Evolutionary conservation across 2,113 vertebrate genomes (phyloP).

Genomic region (Brienomyrus longianalis): DNA sequence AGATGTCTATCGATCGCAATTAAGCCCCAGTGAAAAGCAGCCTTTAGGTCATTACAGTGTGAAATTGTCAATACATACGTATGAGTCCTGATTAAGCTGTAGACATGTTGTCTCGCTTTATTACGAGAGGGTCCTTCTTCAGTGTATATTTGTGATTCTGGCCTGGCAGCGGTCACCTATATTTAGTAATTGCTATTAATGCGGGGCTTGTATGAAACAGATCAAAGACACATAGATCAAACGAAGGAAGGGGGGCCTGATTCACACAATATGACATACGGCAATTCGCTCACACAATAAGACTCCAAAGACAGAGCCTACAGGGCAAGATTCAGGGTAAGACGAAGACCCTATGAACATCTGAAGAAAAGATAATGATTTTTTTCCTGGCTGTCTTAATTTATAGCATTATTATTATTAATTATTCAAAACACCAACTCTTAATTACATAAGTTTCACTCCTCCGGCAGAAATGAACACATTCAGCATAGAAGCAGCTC

Average conservation of each 20-base stretch:
- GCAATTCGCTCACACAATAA: neutral
- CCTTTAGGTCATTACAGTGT: constrained; percentile 39
- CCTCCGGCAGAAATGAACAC: neutral
- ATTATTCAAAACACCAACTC: constrained; percentile 9
- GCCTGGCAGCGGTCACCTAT: neutral
- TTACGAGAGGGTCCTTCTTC: neutral
- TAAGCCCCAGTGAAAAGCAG: constrained; percentile 55
- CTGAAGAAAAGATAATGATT: neutral
- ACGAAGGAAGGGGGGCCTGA: neutral
- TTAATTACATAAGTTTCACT: neutral
- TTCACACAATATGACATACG: neutral
- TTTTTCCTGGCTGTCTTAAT: neutral
- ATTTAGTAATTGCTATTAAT: neutral
- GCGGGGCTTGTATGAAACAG: neutral
- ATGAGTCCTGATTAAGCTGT: constrained; percentile 32
- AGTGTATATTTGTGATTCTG: neutral
- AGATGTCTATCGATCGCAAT: constrained; percentile 46
- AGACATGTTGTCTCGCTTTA: too few species aligned
- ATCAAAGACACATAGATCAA: constrained; percentile 3
- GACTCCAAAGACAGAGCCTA: neutral
- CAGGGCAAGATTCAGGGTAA: neutral
- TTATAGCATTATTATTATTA: neutral
- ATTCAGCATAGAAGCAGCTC: neutral
- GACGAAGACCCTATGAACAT: neutral
- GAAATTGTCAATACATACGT: constrained; percentile 48